phyloP scores from a whole-genome alignment of 1,140 invertebrate species.

The Pseudomyrmex flavicornis region DNA sequence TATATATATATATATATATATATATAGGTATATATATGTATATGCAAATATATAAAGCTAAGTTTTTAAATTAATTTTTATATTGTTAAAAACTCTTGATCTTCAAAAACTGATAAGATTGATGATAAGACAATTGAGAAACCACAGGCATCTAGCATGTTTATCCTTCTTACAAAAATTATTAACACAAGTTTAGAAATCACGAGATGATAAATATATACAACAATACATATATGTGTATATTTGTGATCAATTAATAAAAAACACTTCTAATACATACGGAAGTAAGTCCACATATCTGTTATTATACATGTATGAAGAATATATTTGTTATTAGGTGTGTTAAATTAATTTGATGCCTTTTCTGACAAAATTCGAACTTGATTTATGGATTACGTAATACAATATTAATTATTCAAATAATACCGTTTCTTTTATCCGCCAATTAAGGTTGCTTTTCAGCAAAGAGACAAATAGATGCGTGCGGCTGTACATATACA shows the following conservation, averaged over 20 bases:
- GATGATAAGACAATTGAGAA: background rate
- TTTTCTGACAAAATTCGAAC: too few species aligned
- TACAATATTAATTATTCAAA: too few species aligned
- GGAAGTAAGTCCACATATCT: too few species aligned
- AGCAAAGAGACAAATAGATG: too few species aligned
- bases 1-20: slow-evolving; percentile 45
- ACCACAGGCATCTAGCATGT: slow-evolving; percentile 32
- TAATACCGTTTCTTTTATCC: too few species aligned
- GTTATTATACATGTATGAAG: too few species aligned
- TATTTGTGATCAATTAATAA: slow-evolving; percentile 57
- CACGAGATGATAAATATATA: slow-evolving; percentile 50
- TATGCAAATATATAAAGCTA: slow-evolving; percentile 48
- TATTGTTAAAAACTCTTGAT: background rate
- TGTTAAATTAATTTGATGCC: too few species aligned
- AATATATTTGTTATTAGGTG: too few species aligned
- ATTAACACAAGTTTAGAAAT: slow-evolving; percentile 24
- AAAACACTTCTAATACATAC: background rate
- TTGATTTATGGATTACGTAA: too few species aligned
- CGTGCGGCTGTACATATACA: too few species aligned
- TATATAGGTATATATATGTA: slow-evolving; percentile 39
- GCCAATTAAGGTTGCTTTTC: too few species aligned
- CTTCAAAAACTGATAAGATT: slow-evolving; percentile 14
- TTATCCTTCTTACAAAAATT: slow-evolving; percentile 46
- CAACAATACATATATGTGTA: slow-evolving; percentile 39
- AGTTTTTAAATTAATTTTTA: slow-evolving; percentile 27